Conservation (phyloP, 2,888 invertebrate species). For the Laspeyria flexula region DNA sequence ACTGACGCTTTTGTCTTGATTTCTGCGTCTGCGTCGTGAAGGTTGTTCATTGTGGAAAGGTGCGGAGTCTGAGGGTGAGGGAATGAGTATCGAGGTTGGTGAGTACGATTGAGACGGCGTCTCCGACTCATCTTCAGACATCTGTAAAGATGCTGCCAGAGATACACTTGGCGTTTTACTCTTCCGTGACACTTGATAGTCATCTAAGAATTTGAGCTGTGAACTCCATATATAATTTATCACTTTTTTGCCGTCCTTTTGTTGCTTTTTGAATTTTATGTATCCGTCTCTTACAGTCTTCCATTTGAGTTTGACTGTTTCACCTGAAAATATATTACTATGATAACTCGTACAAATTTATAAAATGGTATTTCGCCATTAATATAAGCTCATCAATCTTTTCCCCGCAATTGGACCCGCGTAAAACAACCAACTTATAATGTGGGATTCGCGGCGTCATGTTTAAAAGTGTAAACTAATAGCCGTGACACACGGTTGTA, state of each 20-base stretch:
- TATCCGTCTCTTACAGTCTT: slow-evolving; percentile 55
- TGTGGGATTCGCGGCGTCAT: no score
- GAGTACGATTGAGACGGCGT: slow-evolving; percentile 13
- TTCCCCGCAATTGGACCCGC: no score
- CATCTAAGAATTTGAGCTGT: slow-evolving; percentile 44
- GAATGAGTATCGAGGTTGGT: slow-evolving; percentile 12
- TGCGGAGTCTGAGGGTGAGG: slow-evolving; percentile 14
- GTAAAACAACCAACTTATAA: no score
- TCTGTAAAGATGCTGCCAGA: slow-evolving; percentile 3
- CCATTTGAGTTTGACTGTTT: slow-evolving; percentile 52
- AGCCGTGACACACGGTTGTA: no score
- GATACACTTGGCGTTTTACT: slow-evolving; percentile 6
- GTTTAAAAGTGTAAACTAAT: no score
- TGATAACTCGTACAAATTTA: neutral
- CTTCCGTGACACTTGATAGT: slow-evolving; percentile 28
- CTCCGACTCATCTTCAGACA: slow-evolving; percentile 13
- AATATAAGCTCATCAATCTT: no score
- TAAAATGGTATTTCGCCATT: neutral
- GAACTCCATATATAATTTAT: slow-evolving; percentile 47
- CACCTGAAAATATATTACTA: slow-evolving; percentile 34
- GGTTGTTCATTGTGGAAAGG: slow-evolving; percentile 12
- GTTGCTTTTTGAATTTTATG: slow-evolving; percentile 50
- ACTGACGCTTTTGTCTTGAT: slow-evolving; percentile 6
- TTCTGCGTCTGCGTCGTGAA: slow-evolving; percentile 6
- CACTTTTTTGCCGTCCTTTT: slow-evolving; percentile 32